Evolutionary conservation across 2,888 invertebrate genomes (phyloP).

Genomic region (Biston stratarius): DNA sequence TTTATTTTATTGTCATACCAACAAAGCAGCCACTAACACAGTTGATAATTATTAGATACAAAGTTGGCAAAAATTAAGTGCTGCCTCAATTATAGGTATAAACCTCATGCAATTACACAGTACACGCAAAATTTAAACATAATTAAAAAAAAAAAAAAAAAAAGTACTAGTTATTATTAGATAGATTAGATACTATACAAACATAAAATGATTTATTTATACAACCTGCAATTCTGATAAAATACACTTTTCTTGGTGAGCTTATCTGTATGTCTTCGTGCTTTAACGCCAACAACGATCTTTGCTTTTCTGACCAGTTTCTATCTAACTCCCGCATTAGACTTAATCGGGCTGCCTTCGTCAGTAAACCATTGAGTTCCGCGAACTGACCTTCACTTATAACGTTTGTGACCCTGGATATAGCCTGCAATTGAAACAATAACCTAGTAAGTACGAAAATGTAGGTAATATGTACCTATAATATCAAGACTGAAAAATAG

Average conservation of each 20-base stretch:
- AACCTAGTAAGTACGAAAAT: no score
- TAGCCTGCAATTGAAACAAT: slow-evolving; percentile 62
- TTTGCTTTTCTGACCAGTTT: slow-evolving; percentile 74
- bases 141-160: no score
- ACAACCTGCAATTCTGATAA: slow-evolving; percentile 77
- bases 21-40: no score
- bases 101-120: no score
- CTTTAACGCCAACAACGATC: slow-evolving; percentile 66
- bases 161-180: neutral
- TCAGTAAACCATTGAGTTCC: slow-evolving; percentile 77
- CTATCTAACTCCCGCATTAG: slow-evolving; percentile 76
- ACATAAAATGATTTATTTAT: no score
- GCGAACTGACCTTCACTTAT: slow-evolving; percentile 71
- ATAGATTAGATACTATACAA: neutral
- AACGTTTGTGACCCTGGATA: slow-evolving; percentile 76
- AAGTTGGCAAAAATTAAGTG: no score
- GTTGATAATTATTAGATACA: no score
- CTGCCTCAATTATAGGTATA: no score
- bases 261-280: slow-evolving; percentile 78
- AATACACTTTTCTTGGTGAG: slow-evolving; percentile 79
- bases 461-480: no score
- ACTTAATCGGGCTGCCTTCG: slow-evolving; percentile 75
- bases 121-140: no score
- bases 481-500: no score
- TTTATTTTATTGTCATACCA: no score